Evolutionary conservation across 2,113 vertebrate species (phyloP).

Genomic region (Argyrosomus japonicus): DNA sequence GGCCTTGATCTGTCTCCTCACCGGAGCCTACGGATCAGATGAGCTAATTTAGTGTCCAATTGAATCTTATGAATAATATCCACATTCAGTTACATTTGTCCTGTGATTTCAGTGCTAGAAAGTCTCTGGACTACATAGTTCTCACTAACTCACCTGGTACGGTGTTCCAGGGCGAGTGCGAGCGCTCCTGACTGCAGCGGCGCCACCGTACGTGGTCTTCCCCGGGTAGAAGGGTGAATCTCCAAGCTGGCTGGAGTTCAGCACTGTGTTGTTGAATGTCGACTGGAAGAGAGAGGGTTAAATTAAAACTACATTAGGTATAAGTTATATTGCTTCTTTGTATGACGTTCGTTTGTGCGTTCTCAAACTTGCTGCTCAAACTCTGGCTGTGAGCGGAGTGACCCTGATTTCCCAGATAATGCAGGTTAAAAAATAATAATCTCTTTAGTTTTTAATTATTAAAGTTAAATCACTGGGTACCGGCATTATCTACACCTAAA

Average conservation of each 20-base stretch:
- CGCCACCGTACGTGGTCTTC: constrained; percentile 97
- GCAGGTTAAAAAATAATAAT: background rate
- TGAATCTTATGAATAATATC: background rate
- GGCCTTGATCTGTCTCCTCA: constrained; percentile 95
- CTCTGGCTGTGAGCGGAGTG: background rate
- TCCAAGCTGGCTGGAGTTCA: constrained; percentile 93
- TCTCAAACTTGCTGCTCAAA: background rate
- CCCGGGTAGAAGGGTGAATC: constrained; percentile 98
- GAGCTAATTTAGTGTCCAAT: constrained; percentile 31
- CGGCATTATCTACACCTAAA: background rate
- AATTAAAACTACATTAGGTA: background rate
- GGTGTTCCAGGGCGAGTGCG: constrained; percentile 85
- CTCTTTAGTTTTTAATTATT: background rate
- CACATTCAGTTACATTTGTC: background rate
- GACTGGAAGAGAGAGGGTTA: constrained; percentile 70
- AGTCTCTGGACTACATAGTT: background rate
- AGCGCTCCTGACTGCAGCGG: constrained; percentile 86
- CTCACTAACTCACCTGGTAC: constrained; percentile 87
- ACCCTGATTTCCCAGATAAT: background rate
- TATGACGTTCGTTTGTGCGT: background rate
- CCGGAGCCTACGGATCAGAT: constrained; percentile 85
- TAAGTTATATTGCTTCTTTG: background rate
- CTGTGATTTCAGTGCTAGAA: constrained; percentile 1
- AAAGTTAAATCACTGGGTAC: background rate
- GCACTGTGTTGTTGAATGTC: constrained; percentile 88